Evolutionary conservation across 2,888 invertebrate genomes (phyloP).

Genomic region (Dastarcus helophoroides): DNA sequence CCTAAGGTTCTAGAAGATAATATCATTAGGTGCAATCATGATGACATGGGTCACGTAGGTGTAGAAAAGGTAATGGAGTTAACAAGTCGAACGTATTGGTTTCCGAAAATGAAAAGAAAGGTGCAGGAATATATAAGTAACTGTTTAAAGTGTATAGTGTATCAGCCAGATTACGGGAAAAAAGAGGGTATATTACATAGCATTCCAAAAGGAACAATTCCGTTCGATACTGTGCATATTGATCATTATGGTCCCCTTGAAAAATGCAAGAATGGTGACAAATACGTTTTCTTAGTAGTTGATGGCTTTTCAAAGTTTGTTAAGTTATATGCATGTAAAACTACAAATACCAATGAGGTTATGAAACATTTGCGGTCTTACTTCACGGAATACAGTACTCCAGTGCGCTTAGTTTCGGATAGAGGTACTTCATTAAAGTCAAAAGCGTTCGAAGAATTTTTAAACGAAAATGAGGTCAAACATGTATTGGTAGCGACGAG

Average conservation of each 20-base stretch:
- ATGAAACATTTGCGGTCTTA: slow-evolving; percentile 15
- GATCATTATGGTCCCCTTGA: slow-evolving; percentile 23
- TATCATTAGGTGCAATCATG: slow-evolving; percentile 12
- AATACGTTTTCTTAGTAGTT: slow-evolving; percentile 20
- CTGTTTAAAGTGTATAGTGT: slow-evolving; percentile 22
- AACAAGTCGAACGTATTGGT: slow-evolving; percentile 22
- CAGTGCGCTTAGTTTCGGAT: slow-evolving; percentile 7
- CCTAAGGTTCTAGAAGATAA: slow-evolving; percentile 16
- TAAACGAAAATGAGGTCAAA: slow-evolving; percentile 5
- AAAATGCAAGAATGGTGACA: slow-evolving; percentile 9
- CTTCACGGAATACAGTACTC: slow-evolving; percentile 9
- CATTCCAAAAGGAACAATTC: slow-evolving; percentile 19
- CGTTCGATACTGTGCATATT: slow-evolving; percentile 20
- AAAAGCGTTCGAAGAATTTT: slow-evolving; percentile 6
- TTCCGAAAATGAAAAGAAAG: slow-evolving; percentile 20
- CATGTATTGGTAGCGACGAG: slow-evolving; percentile 7
- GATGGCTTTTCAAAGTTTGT: slow-evolving; percentile 22
- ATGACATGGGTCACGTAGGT: slow-evolving; percentile 23
- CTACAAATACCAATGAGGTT: slow-evolving; percentile 13
- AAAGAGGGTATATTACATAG: slow-evolving; percentile 19
- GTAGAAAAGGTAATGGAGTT: slow-evolving; percentile 20
- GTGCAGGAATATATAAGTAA: slow-evolving; percentile 17
- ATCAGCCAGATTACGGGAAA: slow-evolving; percentile 15
- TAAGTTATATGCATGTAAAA: slow-evolving; percentile 16
- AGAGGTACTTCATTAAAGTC: slow-evolving; percentile 10